Conservation (phyloP, 2,113 vertebrate species). For the Tupaia chinensis region DNA sequence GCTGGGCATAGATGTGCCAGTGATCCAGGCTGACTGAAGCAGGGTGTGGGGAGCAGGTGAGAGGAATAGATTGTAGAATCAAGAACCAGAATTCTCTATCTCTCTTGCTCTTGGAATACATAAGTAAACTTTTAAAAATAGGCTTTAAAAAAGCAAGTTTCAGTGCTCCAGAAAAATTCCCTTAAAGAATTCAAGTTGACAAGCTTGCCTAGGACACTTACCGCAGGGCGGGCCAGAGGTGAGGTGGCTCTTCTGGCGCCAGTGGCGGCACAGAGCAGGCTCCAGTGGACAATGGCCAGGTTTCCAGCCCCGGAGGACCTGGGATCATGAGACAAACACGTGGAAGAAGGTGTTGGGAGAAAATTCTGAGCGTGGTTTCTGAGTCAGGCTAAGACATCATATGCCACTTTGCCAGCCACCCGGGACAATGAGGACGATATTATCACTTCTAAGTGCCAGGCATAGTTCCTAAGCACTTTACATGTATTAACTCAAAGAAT, state of each 20-base stretch:
- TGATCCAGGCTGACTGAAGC: no score
- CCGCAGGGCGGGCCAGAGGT: no score
- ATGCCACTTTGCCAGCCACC: neutral
- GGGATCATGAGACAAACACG: accelerated
- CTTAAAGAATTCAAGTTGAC: neutral
- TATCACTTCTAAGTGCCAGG: neutral
- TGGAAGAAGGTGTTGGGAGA: neutral
- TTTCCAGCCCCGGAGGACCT: neutral
- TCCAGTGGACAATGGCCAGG: neutral
- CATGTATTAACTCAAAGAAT: neutral
- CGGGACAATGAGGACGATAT: neutral
- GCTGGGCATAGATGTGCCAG: no score
- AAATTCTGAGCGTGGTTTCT: neutral
- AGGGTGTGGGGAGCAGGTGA: no score
- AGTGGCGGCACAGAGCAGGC: neutral
- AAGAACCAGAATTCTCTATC: no score
- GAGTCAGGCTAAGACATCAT: neutral
- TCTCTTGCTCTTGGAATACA: no score
- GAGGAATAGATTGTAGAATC: no score
- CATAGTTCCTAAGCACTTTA: neutral
- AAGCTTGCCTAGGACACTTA: neutral
- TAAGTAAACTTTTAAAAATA: no score
- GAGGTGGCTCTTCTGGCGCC: neutral
- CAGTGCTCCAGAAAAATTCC: neutral
- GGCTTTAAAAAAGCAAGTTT: neutral